These are phyloP conservation scores for Bothrops jararaca DNA, from an alignment of 2,113 vertebrate genomes.

Conservation along the genomic window DNA sequence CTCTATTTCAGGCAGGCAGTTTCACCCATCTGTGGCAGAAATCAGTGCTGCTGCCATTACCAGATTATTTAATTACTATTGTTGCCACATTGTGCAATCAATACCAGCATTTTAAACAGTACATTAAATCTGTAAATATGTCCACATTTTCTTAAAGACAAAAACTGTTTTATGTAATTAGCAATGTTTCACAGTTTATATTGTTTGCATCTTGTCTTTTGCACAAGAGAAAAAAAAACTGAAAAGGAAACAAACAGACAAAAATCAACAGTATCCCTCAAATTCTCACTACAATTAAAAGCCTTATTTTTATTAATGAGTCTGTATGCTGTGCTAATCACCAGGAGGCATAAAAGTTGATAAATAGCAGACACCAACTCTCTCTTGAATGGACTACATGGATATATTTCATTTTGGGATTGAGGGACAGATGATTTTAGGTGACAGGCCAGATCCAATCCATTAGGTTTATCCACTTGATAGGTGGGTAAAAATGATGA, in stretches of 20 bases:
- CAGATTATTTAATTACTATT: constrained; percentile 58
- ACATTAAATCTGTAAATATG: constrained; percentile 15
- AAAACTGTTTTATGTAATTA: constrained; percentile 1
- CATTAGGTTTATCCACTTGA: background rate
- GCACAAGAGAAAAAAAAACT: background rate
- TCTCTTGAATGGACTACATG: background rate
- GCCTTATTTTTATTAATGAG: background rate
- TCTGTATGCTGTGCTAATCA: background rate
- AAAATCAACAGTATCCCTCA: background rate
- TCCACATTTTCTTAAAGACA: constrained; percentile 1
- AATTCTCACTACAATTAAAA: background rate
- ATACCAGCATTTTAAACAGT: constrained; percentile 8
- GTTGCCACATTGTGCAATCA: background rate
- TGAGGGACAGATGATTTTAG: background rate
- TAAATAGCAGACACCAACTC: background rate
- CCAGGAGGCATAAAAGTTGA: background rate
- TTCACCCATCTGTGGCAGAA: constrained; percentile 34
- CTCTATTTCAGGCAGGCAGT: constrained; percentile 17
- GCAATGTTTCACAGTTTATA: background rate
- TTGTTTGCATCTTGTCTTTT: background rate
- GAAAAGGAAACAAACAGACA: background rate
- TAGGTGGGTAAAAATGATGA: background rate
- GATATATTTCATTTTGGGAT: background rate
- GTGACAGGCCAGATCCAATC: background rate
- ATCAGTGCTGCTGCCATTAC: constrained; percentile 37